Conservation (phyloP, 1,140 invertebrate genomes). For the Magallana ariakensis region DNA sequence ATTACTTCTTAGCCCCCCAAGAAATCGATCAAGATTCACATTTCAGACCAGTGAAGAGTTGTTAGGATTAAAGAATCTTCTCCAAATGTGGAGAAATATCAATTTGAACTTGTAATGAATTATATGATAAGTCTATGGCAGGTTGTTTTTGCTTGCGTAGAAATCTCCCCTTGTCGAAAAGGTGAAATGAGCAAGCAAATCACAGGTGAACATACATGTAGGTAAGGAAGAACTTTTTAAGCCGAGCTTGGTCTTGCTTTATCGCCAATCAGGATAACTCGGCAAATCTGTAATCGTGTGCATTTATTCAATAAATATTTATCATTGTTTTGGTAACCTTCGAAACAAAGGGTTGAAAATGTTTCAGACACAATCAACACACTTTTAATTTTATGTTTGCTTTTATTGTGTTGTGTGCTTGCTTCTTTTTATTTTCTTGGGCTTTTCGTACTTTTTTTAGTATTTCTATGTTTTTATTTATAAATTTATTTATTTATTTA, state of each 20-base stretch:
- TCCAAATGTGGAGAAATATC: neutral
- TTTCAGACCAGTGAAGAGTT: slow-evolving; percentile 16
- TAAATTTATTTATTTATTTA: too few relatives aligned
- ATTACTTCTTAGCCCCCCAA: neutral
- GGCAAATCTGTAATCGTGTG: neutral
- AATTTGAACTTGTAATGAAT: slow-evolving; percentile 11
- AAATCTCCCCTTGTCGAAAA: neutral
- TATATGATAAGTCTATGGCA: neutral
- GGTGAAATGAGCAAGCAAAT: neutral
- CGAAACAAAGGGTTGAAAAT: too few relatives aligned
- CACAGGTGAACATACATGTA: neutral
- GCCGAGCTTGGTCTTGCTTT: neutral
- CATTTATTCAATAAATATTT: too few relatives aligned
- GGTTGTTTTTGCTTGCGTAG: neutral
- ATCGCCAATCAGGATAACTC: neutral
- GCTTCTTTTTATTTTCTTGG: too few relatives aligned
- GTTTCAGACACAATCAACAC: too few relatives aligned
- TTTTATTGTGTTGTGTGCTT: too few relatives aligned
- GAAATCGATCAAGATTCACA: slow-evolving; percentile 1
- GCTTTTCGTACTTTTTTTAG: too few relatives aligned
- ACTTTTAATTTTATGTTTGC: too few relatives aligned
- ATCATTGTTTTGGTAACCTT: too few relatives aligned
- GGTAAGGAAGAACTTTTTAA: neutral
- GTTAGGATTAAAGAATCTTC: neutral
- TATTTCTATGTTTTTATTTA: too few relatives aligned